Conservation (phyloP, 1,140 invertebrate species). For the Gonatopus flavifemur region DNA sequence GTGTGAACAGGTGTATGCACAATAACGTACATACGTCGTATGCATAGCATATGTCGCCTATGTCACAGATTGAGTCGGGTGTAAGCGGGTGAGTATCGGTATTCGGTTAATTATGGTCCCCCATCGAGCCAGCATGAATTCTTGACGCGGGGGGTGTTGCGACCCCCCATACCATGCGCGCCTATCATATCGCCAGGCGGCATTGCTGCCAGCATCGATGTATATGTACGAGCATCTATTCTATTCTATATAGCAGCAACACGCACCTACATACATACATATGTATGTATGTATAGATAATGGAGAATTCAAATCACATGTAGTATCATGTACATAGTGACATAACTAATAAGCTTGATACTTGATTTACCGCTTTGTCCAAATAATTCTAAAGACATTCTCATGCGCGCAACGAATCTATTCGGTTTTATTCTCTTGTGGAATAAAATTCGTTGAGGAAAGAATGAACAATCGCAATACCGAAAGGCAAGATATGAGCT, state of each 20-base stretch:
- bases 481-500: conserved; percentile 25
- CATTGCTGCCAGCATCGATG: conserved; percentile 53
- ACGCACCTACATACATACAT: conserved; percentile 24
- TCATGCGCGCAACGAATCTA: too few species aligned
- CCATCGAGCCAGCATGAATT: conserved; percentile 52
- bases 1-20: conserved; percentile 33
- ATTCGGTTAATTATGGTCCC: conserved; percentile 59
- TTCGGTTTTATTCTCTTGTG: conserved; percentile 23
- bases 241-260: conserved; percentile 26
- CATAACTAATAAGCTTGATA: too few species aligned
- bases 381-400: too few species aligned
- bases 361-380: too few species aligned
- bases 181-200: conserved; percentile 55
- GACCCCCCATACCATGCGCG: conserved; percentile 51
- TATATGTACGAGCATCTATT: too few species aligned
- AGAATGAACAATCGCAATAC: conserved; percentile 19
- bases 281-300: conserved; percentile 1
- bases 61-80: conserved; percentile 49
- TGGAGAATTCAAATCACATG: conserved; percentile 27
- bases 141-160: conserved; percentile 56
- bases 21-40: conserved; percentile 40
- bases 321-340: too few species aligned
- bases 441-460: conserved; percentile 24
- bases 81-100: conserved; percentile 52
- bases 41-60: conserved; percentile 27